These are phyloP conservation scores for Tinea trinotella DNA, from an alignment of 2,888 invertebrate genomes.

Conservation along the genomic window DNA sequence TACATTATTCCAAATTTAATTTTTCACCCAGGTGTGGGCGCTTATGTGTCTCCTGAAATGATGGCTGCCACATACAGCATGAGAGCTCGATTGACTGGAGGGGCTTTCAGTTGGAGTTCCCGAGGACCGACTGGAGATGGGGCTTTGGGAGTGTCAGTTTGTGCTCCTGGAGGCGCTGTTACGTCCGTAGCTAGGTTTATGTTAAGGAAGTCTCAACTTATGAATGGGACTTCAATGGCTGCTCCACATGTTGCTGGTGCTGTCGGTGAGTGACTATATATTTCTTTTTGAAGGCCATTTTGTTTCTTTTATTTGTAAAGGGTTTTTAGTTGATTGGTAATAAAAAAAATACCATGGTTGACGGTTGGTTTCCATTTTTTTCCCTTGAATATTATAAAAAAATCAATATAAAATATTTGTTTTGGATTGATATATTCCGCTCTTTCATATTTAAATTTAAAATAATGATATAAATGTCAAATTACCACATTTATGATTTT, in stretches of 20 bases:
- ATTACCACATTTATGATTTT: no score
- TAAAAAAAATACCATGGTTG: no score
- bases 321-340: no score
- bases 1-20: no score
- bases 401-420: no score
- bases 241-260: slow-evolving; percentile 97
- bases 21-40: slow-evolving; percentile 82
- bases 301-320: neutral
- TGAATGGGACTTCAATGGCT: slow-evolving; percentile 99
- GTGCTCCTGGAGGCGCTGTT: slow-evolving; percentile 96
- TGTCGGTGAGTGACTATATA: slow-evolving; percentile 72
- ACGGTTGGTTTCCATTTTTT: no score
- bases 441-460: no score
- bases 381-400: no score
- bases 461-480: no score
- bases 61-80: slow-evolving; percentile 96
- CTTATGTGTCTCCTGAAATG: slow-evolving; percentile 98
- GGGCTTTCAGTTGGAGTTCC: slow-evolving; percentile 94
- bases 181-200: slow-evolving; percentile 93
- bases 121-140: slow-evolving; percentile 92
- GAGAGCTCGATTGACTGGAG: slow-evolving; percentile 84
- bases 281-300: neutral
- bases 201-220: slow-evolving; percentile 86
- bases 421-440: no score
- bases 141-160: slow-evolving; percentile 87